phyloP scores from a whole-genome alignment of 2,888 invertebrate genomes.

The Thecophora atra region DNA sequence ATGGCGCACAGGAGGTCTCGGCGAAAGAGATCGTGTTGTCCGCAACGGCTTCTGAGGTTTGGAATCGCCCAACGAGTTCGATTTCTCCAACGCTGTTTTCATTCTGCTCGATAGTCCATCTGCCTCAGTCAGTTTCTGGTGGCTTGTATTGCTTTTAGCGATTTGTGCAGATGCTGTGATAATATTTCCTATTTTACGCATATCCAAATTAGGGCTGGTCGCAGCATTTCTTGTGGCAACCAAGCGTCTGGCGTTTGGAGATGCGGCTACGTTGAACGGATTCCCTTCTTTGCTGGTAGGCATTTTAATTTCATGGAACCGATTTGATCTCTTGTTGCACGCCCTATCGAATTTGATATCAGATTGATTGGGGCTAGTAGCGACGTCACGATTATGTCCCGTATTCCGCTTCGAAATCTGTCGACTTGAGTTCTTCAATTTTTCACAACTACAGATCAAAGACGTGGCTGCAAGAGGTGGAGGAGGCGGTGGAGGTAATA shows the following conservation, averaged over 20 bases:
- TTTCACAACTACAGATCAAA: slow-evolving; percentile 44
- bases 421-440: slow-evolving; percentile 19
- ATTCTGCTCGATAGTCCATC: background rate
- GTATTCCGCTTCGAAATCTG: slow-evolving; percentile 8
- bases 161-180: slow-evolving; percentile 35
- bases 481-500: slow-evolving; percentile 42
- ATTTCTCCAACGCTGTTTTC: slow-evolving; percentile 51
- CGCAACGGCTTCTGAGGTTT: slow-evolving; percentile 53
- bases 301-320: background rate
- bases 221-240: slow-evolving; percentile 65
- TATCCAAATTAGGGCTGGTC: slow-evolving; percentile 56
- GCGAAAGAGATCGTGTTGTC: slow-evolving; percentile 54
- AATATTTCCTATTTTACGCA: slow-evolving; percentile 62
- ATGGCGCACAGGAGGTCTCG: slow-evolving; percentile 54
- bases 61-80: slow-evolving; percentile 54
- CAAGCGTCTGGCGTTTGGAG: slow-evolving; percentile 43
- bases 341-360: background rate
- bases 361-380: slow-evolving; percentile 47
- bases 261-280: slow-evolving; percentile 10
- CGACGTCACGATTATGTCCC: slow-evolving; percentile 45
- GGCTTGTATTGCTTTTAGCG: slow-evolving; percentile 11
- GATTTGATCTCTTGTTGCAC: background rate
- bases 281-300: slow-evolving; percentile 1
- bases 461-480: slow-evolving; percentile 36
- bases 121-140: slow-evolving; percentile 32